Evolutionary conservation across 2,113 vertebrate species (phyloP), one percentile per base, ranked within the genome.

Genomic region (Tragelaphus strepsiceros): DNA sequence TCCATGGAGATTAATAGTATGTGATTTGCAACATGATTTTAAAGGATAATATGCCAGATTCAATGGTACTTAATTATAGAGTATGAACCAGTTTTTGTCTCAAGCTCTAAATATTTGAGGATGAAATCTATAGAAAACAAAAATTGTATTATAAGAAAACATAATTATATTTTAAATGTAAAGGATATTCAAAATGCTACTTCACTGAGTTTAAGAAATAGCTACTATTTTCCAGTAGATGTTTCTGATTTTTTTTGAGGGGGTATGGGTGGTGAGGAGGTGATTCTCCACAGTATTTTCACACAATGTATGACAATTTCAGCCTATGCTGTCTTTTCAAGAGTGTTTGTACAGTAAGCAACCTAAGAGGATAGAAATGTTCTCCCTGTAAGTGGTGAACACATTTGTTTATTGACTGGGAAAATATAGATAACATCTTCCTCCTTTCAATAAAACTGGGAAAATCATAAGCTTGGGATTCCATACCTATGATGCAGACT

Each of bases 1-100:
- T 90, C 92, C 88, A 96, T 88, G 64, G 92, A 96, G 61, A 98
- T 97, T 91, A 97, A 96, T 43, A 83, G 59, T 43, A 71, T 62
- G 5, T 62, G 67, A 92, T 96, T 94, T 96, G 26, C 10, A 88
- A 92, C 77, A 85, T 88, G 58, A 21, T 94, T 98, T 96, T 81
- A 93, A 93, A 94, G 7, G 16, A 32, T 95, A 53, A 90, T 5
- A 11, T 88, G 64, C 85, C 90, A 87, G 58, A 84, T 89, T 94
- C 53, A 95, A 43, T 92, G n/a, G 51, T 30, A 87, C 82, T 77
- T 94, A 96, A 96, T 96, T 97, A 67, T 49, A 93, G 35, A 64
- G 32, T n/a, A 83, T 56, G 43, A 81, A 17, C 3, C 59, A 90
- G 58, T 83, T 97, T 54, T 86, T 95, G 15, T 91, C 46, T n/a